Evolutionary conservation across 1,140 invertebrate species (phyloP), one percentile per base, ranked within the genome.

Genomic region (Bombus confusus): DNA sequence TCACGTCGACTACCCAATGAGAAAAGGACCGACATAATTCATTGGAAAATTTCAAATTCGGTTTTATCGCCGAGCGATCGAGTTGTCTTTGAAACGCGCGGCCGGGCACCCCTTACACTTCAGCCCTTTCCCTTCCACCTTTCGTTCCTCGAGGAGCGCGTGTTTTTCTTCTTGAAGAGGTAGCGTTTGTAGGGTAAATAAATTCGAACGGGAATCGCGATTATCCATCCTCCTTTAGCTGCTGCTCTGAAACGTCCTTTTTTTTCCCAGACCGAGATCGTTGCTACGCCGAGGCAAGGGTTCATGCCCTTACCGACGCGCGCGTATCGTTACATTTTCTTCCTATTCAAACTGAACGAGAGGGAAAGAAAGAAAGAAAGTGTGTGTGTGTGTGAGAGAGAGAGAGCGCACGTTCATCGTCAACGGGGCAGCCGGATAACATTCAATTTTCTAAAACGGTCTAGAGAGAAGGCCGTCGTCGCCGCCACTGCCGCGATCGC

Each of bases 1-100:
- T 90, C 76, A 84, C 87, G 74, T 47, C 66, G 66, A 72, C 81
- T 78, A 73, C 47, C 37, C 66, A n/a, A 62, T 37, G 74, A 41
- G 73, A 87, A 81, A 86, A 87, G 79, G 39, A 59, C 57, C 62
- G 25, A 28, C 80, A 85, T 90, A 90, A 91, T 91, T 91, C 77
- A 80, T 91, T 47, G 86, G 76, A 81, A 86, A 91, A 87, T 86
- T 91, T 52, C 76, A 37, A 89, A 85, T 91, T 88, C 76, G 84
- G 86, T 90, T 90, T 81, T n/a, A 76, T 86, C 66, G 25, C 47
- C 39, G 22, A 18, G 47, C 37, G 62, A 22, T 76, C 64, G 64
- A 68, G 25, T 0, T 41, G 37, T 75, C 59, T 76, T 57, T 62
- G 75, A 52, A 39, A 28, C 31, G 41, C 22, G 31, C 59, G 22